A percentile compares a stretch with the other conserved stretches of the same genome.
phyloP scores from a whole-genome alignment of 2,113 vertebrate species.

The Shinisaurus crocodilurus region DNA sequence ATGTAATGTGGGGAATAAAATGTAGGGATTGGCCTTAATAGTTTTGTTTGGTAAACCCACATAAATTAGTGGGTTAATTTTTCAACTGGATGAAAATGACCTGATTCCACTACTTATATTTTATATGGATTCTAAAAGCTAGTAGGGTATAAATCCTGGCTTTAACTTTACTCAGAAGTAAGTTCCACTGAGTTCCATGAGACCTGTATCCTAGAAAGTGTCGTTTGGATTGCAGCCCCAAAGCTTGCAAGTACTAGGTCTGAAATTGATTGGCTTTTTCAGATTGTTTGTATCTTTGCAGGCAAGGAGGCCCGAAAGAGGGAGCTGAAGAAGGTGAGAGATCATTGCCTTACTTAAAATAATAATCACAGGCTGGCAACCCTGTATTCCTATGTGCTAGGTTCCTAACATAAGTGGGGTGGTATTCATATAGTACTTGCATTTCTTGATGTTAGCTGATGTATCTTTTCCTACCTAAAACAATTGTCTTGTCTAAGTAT shows the following conservation, averaged over 20 bases:
- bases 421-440: rapidly evolving
- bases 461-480: neutral
- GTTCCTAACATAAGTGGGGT: neutral
- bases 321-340: constrained; percentile 95
- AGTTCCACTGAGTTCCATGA: neutral
- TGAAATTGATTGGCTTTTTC: constrained; percentile 16
- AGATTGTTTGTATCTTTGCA: constrained; percentile 66
- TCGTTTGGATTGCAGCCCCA: neutral
- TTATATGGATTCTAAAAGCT: neutral
- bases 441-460: neutral
- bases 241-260: rapidly evolving
- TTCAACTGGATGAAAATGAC: neutral
- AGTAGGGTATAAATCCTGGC: neutral
- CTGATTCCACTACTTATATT: neutral
- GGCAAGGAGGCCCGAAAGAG: constrained; percentile 98
- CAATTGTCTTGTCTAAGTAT: neutral
- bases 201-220: neutral
- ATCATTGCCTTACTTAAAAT: neutral
- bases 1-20: neutral
- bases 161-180: neutral
- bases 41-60: neutral
- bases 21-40: neutral
- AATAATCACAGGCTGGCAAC: neutral
- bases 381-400: rapidly evolving
- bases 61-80: neutral